phyloP scores from a whole-genome alignment of 1,140 invertebrate species.

The Formica selysi region DNA sequence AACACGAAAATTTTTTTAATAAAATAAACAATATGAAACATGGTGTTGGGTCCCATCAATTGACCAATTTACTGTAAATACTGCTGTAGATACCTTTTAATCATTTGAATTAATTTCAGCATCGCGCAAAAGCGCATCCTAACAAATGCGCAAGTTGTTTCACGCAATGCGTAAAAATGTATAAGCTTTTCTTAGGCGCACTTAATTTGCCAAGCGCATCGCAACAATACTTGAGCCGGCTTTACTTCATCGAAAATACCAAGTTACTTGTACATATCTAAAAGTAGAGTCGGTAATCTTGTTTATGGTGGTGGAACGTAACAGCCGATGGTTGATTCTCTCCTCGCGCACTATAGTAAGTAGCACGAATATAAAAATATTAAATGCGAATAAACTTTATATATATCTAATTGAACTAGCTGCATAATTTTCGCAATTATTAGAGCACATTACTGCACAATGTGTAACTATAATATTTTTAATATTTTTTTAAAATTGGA shows the following conservation, averaged over 20 bases:
- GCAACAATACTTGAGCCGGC: neutral
- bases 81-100: conserved; percentile 12
- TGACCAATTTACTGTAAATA: neutral
- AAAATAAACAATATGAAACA: neutral
- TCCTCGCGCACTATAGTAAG: conserved; percentile 39
- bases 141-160: neutral
- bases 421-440: conserved; percentile 2
- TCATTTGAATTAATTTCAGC: conserved; percentile 11
- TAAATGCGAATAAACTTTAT: conserved; percentile 1
- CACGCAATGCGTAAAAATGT: neutral
- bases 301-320: conserved; percentile 64
- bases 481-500: too few relatives aligned
- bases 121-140: neutral
- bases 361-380: conserved; percentile 26
- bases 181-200: neutral
- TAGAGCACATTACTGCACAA: too few relatives aligned
- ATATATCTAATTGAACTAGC: neutral
- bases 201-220: neutral
- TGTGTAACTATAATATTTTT: too few relatives aligned
- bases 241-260: neutral
- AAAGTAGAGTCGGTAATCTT: conserved; percentile 17
- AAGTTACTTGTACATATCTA: conserved; percentile 50
- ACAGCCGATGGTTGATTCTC: conserved; percentile 40
- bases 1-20: conserved; percentile 30
- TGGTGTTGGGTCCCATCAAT: conserved; percentile 11